Evolutionary conservation across 2,113 vertebrate genomes (phyloP), one percentile per base, ranked within the genome.

Genomic region (Acrocephalus kingi): DNA sequence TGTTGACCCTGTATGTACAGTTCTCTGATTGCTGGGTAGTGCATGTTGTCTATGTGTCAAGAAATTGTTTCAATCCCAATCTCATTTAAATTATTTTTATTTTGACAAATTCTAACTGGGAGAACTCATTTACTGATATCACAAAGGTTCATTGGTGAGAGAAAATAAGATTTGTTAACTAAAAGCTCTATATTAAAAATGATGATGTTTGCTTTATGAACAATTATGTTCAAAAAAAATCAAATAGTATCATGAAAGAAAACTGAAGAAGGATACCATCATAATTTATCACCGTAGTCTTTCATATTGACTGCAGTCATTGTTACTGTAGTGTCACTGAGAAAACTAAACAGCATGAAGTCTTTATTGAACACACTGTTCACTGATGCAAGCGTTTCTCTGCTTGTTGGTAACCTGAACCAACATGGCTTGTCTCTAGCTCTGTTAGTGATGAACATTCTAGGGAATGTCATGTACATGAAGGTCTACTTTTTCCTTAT

Each of bases 401-500:
- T 86, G 37, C 48, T 55, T 46, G n/a, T 54, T 89, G 48, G 62
- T 80, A 90, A 66, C 31, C 43, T 7, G 10, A 92, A 82, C 69
- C 51, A 83, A 25, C 74, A 61, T 51, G 24, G 28, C 15, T 73
- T 61, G 24, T 87, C 33, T 77, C 48, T 75, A 54, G 16, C 33
- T 85, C 46, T 75, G n/a, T 59, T 77, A 88, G 31, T 43, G 45
- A 73, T 83, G 72, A n/a, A 72, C 39, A 63, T 22, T 84, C 73
- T 28, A 84, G 19, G 67, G 61, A 80, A 87, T 62, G 21, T 90
- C 46, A 89, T 96, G 95, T 95, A 61, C 63, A 90, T 86, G 35
- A 90, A 67, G 43, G 16, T 74, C 84, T 93, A 19, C 18, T 35
- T 94, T 86, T 90, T n/a, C 31, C 31, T 87, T 45, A 21, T 30